phyloP scores from a whole-genome alignment of 2,797 vertebrate species.

The Yasuhikotakia modesta region DNA sequence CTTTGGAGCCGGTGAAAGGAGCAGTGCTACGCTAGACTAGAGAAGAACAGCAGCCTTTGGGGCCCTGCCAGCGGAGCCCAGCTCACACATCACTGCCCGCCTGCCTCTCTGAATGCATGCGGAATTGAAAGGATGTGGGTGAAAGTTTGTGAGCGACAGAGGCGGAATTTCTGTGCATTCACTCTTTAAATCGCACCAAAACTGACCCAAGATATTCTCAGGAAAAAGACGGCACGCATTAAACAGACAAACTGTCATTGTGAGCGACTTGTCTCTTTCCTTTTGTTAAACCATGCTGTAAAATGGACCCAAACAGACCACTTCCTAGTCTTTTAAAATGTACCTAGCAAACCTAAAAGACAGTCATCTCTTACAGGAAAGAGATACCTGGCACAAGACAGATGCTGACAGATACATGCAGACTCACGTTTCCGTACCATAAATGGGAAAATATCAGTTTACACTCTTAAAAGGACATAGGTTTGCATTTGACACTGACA shows the following conservation, averaged over 20 bases:
- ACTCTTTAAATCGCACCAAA: constrained; percentile 31
- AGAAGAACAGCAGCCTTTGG: constrained; percentile 53
- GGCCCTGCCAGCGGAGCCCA: no score
- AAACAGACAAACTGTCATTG: no score
- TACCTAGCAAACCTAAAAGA: constrained; percentile 35
- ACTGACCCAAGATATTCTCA: constrained; percentile 10
- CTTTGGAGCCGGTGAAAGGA: constrained; percentile 50
- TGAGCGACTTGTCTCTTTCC: no score
- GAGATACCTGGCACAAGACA: constrained; percentile 33
- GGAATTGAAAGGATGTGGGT: constrained; percentile 51
- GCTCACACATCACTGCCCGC: constrained; percentile 52
- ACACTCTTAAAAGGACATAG: constrained; percentile 34
- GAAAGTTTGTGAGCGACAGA: constrained; percentile 50
- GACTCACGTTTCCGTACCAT: constrained; percentile 34
- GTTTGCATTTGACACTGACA: constrained; percentile 20
- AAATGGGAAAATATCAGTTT: constrained; percentile 40
- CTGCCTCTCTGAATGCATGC: constrained; percentile 39
- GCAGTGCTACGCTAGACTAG: constrained; percentile 55
- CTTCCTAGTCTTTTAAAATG: no score
- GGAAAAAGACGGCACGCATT: background rate
- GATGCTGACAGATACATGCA: constrained; percentile 41
- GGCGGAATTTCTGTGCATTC: no score
- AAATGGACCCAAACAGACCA: no score
- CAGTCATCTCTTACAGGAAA: constrained; percentile 40
- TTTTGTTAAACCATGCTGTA: background rate